Evolutionary conservation across 2,888 invertebrate genomes (phyloP), one percentile per base, ranked within the genome.

Genomic region (Polia nebulosa): DNA sequence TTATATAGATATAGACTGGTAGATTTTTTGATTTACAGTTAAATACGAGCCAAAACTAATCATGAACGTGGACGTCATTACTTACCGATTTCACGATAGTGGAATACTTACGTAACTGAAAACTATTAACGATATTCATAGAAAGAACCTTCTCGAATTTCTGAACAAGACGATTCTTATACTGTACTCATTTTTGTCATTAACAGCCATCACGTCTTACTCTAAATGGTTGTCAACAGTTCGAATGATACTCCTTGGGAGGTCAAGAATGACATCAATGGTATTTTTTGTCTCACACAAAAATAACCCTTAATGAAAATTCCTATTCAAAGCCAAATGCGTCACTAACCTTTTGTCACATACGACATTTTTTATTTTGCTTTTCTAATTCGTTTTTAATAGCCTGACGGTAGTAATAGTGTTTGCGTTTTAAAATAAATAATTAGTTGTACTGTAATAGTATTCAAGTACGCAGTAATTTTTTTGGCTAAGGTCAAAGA

Each of bases 301-400:
- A 25, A 44, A 66, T 41, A 34, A 11, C 2, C 11, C 27, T 0
- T 36, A 53, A 44, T 20, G 11, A 57, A 56, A n/a, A 41, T 22
- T 34, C 9, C 17, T 22, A n/a, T 69, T 15, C n/a, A 53, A 36
- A 20, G 8, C 13, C 5, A 47, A 47, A 0, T 66, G n/a, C 66
- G 45, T 39, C 47, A 65, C 17, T 68, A 11, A 27, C 32, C 17
- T 25, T 20, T 39, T 9, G 20, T 17, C 29, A 13, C 6, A 3
- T 22, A 41, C 5, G 27, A 17, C 17, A 15, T n/a, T 55, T 49
- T 41, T 45, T n/a, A 5, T 1, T 55, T 47, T 25, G n/a, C 7
- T 32, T 67, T 39, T 55, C 7, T 49, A 65, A 60, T 49, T 32
- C 0, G 3, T 27, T 47, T 57, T 47, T 44, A 56, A 34, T 56